Conservation (phyloP, 2,113 vertebrate genomes). For the Corynorhinus townsendii region DNA sequence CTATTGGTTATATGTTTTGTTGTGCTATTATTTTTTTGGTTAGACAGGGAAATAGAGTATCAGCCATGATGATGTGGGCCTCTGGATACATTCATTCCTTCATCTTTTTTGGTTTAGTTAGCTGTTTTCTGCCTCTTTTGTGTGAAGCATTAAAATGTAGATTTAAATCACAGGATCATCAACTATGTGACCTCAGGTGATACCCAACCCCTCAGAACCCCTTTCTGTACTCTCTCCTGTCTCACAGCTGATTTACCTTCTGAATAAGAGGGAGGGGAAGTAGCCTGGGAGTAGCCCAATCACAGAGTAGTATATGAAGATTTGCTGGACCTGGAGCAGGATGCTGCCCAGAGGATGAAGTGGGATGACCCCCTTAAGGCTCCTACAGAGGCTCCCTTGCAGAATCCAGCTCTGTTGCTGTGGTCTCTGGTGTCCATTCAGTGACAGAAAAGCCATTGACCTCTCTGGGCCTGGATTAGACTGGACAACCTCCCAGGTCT, state of each 20-base stretch:
- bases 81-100: neutral
- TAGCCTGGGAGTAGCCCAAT: neutral
- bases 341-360: conserved; percentile 82
- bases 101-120: neutral
- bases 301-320: conserved; percentile 76
- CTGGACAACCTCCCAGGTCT: neutral
- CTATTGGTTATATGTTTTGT: neutral
- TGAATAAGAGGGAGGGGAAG: conserved; percentile 80
- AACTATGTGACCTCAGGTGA: neutral
- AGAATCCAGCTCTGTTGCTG: neutral
- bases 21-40: neutral
- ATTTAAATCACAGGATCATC: neutral
- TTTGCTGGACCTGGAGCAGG: conserved; percentile 78
- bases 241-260: conserved; percentile 81
- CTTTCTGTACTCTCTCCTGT: neutral
- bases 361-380: neutral
- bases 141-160: neutral
- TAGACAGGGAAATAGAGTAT: neutral
- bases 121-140: neutral
- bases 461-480: neutral
- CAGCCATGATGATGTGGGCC: neutral
- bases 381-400: accelerated
- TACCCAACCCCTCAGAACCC: neutral
- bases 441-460: neutral
- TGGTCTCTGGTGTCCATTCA: accelerated